phyloP scores from a whole-genome alignment of 2,113 vertebrate genomes.

The Scopus umbretta region DNA sequence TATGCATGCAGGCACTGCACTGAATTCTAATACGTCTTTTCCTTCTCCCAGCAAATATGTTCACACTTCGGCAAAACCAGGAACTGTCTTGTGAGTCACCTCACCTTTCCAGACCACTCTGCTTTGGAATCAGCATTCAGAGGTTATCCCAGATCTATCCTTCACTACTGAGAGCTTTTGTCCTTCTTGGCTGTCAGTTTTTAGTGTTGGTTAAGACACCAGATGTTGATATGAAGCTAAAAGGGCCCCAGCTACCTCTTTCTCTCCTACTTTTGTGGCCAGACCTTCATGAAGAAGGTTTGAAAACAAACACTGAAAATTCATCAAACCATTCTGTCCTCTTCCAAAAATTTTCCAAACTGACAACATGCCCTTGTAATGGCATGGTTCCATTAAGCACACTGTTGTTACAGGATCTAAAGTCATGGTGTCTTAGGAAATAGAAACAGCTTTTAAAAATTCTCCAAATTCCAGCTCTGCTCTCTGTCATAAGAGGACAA shows the following conservation, averaged over 20 bases:
- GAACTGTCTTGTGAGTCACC: neutral
- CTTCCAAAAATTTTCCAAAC: neutral
- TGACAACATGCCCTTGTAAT: neutral
- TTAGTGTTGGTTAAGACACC: neutral
- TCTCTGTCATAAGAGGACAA: neutral
- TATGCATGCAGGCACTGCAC: neutral
- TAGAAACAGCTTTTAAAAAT: neutral
- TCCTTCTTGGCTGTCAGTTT: neutral
- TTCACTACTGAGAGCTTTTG: neutral
- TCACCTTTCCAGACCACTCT: neutral
- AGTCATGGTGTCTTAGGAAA: neutral
- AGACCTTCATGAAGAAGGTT: neutral
- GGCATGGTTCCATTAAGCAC: neutral
- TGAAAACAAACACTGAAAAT: neutral
- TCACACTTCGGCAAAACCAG: neutral
- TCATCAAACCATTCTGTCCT: neutral
- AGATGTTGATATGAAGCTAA: neutral
- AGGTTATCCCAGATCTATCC: neutral
- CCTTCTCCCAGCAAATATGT: neutral
- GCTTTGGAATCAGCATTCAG: neutral
- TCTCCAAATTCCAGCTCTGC: neutral
- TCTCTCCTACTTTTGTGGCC: neutral
- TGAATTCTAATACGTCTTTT: neutral
- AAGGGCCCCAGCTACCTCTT: neutral
- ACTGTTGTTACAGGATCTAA: neutral